Base-by-base conservation (phyloP, 2,797 vertebrate genomes). In the Sebastes dallii region DNA sequence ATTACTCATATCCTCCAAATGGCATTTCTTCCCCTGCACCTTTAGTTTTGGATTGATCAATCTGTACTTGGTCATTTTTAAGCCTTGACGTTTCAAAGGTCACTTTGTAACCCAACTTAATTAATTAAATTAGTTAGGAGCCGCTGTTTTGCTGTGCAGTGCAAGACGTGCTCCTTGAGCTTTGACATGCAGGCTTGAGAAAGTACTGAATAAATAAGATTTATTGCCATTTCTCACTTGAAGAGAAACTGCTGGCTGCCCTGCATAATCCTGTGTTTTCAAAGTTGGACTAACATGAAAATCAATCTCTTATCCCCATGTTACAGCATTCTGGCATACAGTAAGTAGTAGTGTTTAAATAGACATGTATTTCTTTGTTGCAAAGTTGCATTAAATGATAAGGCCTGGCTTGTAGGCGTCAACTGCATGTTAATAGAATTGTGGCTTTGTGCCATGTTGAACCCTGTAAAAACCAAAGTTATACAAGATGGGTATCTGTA, bases 191-290 rank as follows among this genome's bases (percentile, higher is more conserved):
- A 88, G 81, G 80, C 88, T 86, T 83, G 75, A 92, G 87, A 91
- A 91, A 91, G 75, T 79, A 84, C 82, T 86, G 82, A 86, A 91
- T 90, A 94, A 95, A 95, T 87, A 90, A 89, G 90, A 95, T 93
- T 84, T 91, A 93, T 88, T 84, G 89, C 84, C 74, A 74, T 88
- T 85, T 86, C 79, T 85, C 27, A 74, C 80, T 88, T 83, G 70
- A 68, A 74, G 85, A 83, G 69, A 86, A 85, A 69, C 60, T 54
- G 24, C 78, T 68, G 66, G 62, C 83, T 85, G 78, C 80, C 65
- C 55, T 69, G 24, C 60, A 77, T 82, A 87, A 89, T 81, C 60
- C 29, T 86, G 69, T 75, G 71, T 81, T 77, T 79, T 82, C 55
- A 90, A 91, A 90, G 69, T 70, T 39, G 13, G 71, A 78, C 81